Percentiles rank a stretch among this genome's conserved stretches.
Conservation (phyloP, 2,888 invertebrate species). For the Andrena marginata region DNA sequence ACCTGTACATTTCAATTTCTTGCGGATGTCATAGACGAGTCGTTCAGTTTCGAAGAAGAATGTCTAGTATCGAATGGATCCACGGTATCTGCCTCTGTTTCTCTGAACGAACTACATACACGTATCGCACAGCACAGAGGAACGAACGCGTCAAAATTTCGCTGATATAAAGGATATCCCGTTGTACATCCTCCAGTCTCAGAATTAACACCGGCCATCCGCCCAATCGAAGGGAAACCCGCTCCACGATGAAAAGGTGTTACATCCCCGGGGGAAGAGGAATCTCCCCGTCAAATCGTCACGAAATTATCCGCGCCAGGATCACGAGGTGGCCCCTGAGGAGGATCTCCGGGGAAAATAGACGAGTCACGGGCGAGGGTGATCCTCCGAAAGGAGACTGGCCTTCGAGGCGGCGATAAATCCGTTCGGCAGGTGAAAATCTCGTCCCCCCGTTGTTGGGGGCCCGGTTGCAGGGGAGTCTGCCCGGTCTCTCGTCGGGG, state of each 20-base stretch:
- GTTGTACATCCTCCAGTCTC: too few species aligned
- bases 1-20: too few species aligned
- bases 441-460: conserved; percentile 37
- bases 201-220: too few species aligned
- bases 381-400: conserved; percentile 16
- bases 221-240: too few species aligned
- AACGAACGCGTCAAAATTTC: too few species aligned
- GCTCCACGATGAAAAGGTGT: not conserved
- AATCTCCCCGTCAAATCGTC: not conserved
- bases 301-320: conserved; percentile 17
- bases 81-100: too few species aligned
- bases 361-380: conserved; percentile 17
- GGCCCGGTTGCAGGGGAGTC: conserved; percentile 42
- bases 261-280: not conserved
- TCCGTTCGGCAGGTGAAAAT: conserved; percentile 72
- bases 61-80: too few species aligned
- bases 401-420: conserved; percentile 53
- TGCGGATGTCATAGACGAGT: too few species aligned
- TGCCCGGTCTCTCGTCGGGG: conserved; percentile 18
- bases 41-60: too few species aligned
- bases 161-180: too few species aligned
- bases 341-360: conserved; percentile 20
- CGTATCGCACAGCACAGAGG: too few species aligned
- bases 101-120: too few species aligned
- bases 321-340: conserved; percentile 2